Base-by-base conservation (phyloP, 2,113 vertebrate species). In the Petrocephalus microphthalmus region DNA sequence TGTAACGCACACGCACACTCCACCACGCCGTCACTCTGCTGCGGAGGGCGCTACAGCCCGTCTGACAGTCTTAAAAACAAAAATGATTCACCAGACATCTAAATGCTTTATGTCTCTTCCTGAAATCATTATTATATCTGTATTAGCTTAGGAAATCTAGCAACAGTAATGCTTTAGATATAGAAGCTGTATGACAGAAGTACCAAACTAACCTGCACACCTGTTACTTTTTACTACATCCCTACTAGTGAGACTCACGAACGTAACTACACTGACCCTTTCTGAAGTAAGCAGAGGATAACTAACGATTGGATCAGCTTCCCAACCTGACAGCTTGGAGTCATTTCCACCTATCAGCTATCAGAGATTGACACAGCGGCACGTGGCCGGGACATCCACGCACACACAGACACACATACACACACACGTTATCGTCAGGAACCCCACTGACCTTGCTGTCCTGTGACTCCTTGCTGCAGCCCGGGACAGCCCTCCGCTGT, bases 361-460 rank as follows among this genome's bases (percentile, higher is more conserved):
- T 82, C 78, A 49, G 45, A 47, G 19, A 64, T 19, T 13, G 19
- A 15, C 52, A 53, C 13, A 15, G 2, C 7, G n/a, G 10, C 20
- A 87, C 56, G 2, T 22, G 15, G 37, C 33, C 3, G 19, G 4
- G 42, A 45, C 33, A 22, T 5, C 7, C 22, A 49, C 19, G 7
- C 87, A 49, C 51, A 74, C 33, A 49, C 57, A 49, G 4, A 22
- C 87, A 54, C 37, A 74, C 57, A 37, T n/a, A 57, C 22, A n/a
- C 10, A n/a, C 22, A 7, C 83, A 17, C 85, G 52, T 0, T 56
- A 67, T 47, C 56, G 49, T 78, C 11, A 87, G 49, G 84, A 95
- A 94, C 95, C 95, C 95, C 94, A 96, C 98, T 97, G 95, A 99
- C 98, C 96, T 97, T 97, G 93, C 96, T 98, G 91, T 99, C 97